Evolutionary conservation across 2,888 invertebrate species (phyloP), one percentile per base, ranked within the genome.

Genomic region (Caenorhabditis angaria): DNA sequence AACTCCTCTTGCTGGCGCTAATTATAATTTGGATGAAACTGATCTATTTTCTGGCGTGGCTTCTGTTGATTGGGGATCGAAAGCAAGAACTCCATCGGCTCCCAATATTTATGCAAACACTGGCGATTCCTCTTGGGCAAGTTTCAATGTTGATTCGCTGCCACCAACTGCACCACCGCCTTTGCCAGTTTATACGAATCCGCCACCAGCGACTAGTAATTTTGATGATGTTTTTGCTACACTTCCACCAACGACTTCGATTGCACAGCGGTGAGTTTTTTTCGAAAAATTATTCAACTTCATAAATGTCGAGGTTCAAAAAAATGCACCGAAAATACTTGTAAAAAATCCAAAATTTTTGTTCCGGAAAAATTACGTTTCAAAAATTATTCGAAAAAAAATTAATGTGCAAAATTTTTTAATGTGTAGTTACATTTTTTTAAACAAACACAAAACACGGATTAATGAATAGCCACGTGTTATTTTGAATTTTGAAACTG

Each of bases 121-220:
- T 0, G 66, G 66, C 3, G 57, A 66, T 41, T 50, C 20, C 29
- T 22, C 56, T 10, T 61, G 65, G 3, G 66, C 63, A 0, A 24
- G 56, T 2, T 71, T 66, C 61, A 63, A 71, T 48, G 62, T 66
- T 3, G 61, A 35, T 18, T 57, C 60, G 2, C 59, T 71, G 3
- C 71, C 71, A 12, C 61, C 57, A 12, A 65, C 62, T 50, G 72
- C 72, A 10, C 72, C 72, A 32, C 72, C 67, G 12, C 67, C 72
- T 22, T 54, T 67, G 2, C 67, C 72, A 18, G 72, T 67, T 20
- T 60, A 67, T 18, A 32, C 67, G 48, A 66, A 72, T 50, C 66
- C 66, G 14, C 4, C 50, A 1, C 5, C 50, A 24, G 66, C n/a
- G n/a, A n/a, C n/a, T n/a, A n/a, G n/a, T n/a, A n/a, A 71, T 8